A percentile compares a stretch with the other conserved stretches of the same genome.
Conservation (phyloP, 23 tunicate genomes). For the Halocynthia roretzi region DNA sequence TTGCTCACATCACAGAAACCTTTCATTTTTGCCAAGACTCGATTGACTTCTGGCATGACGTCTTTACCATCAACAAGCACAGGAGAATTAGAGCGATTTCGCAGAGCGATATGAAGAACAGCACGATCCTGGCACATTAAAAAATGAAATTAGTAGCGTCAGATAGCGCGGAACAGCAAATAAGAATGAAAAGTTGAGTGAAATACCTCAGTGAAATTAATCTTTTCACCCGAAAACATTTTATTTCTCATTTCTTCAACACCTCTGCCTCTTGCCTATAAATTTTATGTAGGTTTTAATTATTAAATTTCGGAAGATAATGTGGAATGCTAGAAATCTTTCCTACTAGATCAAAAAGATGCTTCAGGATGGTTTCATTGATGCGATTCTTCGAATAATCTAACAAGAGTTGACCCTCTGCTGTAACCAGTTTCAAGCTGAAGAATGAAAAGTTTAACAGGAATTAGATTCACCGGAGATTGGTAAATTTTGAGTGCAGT, state of each 20-base stretch:
- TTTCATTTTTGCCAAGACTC: slow-evolving; percentile 77
- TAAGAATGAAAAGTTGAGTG: not conserved
- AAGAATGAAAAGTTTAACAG: not conserved
- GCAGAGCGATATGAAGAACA: slow-evolving; percentile 86
- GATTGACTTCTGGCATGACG: slow-evolving; percentile 89
- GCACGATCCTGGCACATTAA: slow-evolving; percentile 62
- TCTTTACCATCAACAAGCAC: slow-evolving; percentile 73
- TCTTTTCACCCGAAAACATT: slow-evolving; percentile 91
- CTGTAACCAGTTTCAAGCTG: slow-evolving; percentile 7
- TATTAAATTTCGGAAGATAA: not conserved
- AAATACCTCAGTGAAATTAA: slow-evolving; percentile 84
- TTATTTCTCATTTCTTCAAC: slow-evolving; percentile 71
- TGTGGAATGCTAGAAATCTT: not conserved
- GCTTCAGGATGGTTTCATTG: slow-evolving; percentile 44
- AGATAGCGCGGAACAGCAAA: not conserved
- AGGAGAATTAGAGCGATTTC: slow-evolving; percentile 70
- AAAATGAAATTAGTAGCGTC: not conserved
- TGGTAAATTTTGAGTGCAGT: not conserved
- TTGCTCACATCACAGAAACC: slow-evolving; percentile 46
- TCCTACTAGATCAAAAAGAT: slow-evolving; percentile 15
- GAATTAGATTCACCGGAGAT: not conserved
- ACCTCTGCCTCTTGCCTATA: slow-evolving; percentile 60
- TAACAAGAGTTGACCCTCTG: slow-evolving; percentile 51
- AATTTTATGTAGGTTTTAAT: not conserved
- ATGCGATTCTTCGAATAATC: slow-evolving; percentile 87